Conservation (phyloP, 2,888 invertebrate species). For the Pyrrhosoma nymphula region DNA sequence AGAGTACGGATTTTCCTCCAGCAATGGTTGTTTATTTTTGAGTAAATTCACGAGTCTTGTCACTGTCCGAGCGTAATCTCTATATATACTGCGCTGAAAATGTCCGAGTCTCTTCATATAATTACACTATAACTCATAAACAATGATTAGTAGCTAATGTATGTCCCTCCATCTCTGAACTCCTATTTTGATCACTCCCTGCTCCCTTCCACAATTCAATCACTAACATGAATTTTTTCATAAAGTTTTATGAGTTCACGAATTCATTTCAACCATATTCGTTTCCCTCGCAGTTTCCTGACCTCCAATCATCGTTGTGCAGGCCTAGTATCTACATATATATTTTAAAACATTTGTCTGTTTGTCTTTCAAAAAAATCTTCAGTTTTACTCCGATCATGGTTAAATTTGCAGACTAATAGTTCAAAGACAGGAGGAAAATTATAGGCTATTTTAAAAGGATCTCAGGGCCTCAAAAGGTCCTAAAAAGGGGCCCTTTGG, state of each 20-base stretch:
- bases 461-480: too few species aligned
- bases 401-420: too few species aligned
- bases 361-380: too few species aligned
- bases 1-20: not conserved
- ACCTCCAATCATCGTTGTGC: not conserved
- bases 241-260: too few species aligned
- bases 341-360: too few species aligned
- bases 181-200: not conserved
- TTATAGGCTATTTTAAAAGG: too few species aligned
- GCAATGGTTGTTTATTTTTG: not conserved
- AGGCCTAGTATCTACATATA: too few species aligned
- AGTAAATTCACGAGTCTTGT: not conserved
- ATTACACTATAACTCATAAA: not conserved
- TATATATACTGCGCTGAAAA: not conserved
- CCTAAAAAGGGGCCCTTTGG: too few species aligned
- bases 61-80: not conserved
- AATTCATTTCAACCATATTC: too few species aligned
- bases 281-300: not conserved
- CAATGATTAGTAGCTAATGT: not conserved
- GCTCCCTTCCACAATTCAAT: not conserved
- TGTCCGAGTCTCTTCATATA: not conserved
- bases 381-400: too few species aligned
- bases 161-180: not conserved
- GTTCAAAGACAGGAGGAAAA: too few species aligned
- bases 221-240: too few species aligned